Evolutionary conservation across 2,797 vertebrate genomes (phyloP).

Genomic region (Eremophila alpestris): DNA sequence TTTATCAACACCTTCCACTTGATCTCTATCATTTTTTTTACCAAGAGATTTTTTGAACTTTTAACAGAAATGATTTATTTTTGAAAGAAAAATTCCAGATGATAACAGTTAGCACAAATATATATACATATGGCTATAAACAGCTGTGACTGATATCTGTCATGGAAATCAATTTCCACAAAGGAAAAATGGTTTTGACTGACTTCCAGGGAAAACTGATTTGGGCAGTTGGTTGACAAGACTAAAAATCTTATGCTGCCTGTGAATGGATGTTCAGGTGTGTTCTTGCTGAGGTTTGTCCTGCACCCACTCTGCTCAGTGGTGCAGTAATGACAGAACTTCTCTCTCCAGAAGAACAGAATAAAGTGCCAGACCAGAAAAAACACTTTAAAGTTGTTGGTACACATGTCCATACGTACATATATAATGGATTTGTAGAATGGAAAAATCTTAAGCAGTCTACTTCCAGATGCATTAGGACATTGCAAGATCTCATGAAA

Average conservation of each 20-base stretch:
- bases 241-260: background rate
- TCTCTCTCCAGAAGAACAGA: background rate
- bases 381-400: background rate
- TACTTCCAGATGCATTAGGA: background rate
- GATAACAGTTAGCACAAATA: background rate
- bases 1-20: background rate
- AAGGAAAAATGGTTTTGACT: background rate
- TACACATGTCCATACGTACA: background rate
- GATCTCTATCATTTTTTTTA: background rate
- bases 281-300: background rate
- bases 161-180: background rate
- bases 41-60: background rate
- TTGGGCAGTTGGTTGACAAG: background rate
- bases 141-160: background rate
- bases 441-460: background rate
- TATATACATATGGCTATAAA: background rate
- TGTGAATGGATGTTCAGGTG: fast-evolving
- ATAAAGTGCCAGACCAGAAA: background rate
- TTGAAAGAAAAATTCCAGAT: background rate
- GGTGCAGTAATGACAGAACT: background rate
- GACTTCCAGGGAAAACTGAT: background rate
- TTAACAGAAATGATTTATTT: background rate
- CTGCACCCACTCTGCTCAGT: background rate
- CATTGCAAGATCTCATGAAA: background rate
- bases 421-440: background rate